phyloP scores from a whole-genome alignment of 1,140 invertebrate genomes.

The Dinoponera quadriceps region DNA sequence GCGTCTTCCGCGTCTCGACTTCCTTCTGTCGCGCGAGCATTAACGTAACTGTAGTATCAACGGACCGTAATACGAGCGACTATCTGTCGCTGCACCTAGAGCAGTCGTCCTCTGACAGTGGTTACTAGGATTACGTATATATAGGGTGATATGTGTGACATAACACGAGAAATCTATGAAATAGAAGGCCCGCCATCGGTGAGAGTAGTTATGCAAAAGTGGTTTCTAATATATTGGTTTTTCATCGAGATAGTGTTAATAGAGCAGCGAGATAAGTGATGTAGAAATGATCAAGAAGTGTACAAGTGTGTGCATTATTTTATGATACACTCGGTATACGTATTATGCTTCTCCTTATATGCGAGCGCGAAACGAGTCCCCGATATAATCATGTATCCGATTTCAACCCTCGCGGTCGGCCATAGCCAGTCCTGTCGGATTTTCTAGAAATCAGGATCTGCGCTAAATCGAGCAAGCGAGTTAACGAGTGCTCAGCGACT shows the following conservation, averaged over 20 bases:
- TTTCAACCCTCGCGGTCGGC: background rate
- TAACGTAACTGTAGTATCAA: constrained; percentile 82
- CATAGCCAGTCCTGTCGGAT: constrained; percentile 5
- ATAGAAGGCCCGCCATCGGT: background rate
- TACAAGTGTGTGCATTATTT: background rate
- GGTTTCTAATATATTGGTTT: background rate
- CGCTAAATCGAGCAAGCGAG: constrained; percentile 8
- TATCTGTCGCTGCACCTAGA: constrained; percentile 14
- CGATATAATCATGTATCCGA: constrained; percentile 24
- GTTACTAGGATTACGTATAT: constrained; percentile 20
- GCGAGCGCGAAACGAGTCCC: background rate
- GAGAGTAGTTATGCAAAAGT: background rate
- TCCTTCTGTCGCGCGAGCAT: constrained; percentile 72
- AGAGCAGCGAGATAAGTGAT: too few relatives aligned
- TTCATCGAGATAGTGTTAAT: background rate
- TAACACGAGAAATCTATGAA: background rate
- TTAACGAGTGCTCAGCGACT: constrained; percentile 2
- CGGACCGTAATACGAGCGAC: constrained; percentile 77
- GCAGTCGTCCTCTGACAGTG: background rate
- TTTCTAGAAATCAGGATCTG: constrained; percentile 31
- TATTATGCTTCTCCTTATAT: background rate
- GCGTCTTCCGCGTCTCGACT: constrained; percentile 10
- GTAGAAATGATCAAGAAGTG: too few relatives aligned
- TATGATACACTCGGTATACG: constrained; percentile 1
- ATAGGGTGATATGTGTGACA: background rate